These are phyloP conservation scores for Drosophila yakuba DNA, from an alignment of 1,140 invertebrate genomes.

Conservation along the genomic window DNA sequence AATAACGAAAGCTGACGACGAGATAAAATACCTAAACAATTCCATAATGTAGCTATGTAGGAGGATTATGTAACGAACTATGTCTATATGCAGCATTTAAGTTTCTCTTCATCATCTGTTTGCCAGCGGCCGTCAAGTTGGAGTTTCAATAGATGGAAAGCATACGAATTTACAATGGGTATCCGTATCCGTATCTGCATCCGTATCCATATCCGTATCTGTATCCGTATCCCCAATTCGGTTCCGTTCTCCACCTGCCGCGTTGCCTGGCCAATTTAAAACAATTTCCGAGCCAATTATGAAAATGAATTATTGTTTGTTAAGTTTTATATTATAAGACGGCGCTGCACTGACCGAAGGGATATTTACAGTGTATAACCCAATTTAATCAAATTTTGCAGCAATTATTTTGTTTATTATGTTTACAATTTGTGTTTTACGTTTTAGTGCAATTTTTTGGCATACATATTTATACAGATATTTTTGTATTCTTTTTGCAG, in stretches of 20 bases:
- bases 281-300: constrained; percentile 77
- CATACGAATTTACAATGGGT: constrained; percentile 17
- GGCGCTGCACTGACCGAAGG: constrained; percentile 27
- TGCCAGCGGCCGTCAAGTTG: constrained; percentile 32
- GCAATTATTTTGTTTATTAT: constrained; percentile 64
- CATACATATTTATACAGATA: constrained; percentile 40
- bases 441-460: constrained; percentile 73
- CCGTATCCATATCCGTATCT: background rate
- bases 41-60: constrained; percentile 59
- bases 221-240: constrained; percentile 6
- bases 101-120: constrained; percentile 58
- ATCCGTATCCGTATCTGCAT: background rate
- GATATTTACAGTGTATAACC: constrained; percentile 18
- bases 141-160: constrained; percentile 16
- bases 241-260: constrained; percentile 18
- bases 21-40: constrained; percentile 60
- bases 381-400: constrained; percentile 56
- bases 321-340: constrained; percentile 75
- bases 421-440: constrained; percentile 53
- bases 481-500: constrained; percentile 43
- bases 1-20: constrained; percentile 18
- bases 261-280: constrained; percentile 58
- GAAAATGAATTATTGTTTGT: constrained; percentile 70
- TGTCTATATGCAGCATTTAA: constrained; percentile 70
- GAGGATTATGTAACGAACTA: constrained; percentile 54